Conservation (phyloP, 2,888 invertebrate species). For the Mimas tiliae region DNA sequence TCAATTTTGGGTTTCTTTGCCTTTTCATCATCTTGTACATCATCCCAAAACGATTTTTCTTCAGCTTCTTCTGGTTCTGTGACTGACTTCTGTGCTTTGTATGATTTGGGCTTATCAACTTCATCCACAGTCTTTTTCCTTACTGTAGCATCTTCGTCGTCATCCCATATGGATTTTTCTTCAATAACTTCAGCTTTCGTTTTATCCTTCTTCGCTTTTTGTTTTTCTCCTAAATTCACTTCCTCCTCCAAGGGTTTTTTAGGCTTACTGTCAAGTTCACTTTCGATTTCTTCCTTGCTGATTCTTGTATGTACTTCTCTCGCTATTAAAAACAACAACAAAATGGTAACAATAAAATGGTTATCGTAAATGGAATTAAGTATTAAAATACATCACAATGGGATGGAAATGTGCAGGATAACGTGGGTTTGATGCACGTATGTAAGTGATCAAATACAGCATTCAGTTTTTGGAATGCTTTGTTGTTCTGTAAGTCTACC, state of each 20-base stretch:
- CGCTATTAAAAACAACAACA: slow-evolving; percentile 73
- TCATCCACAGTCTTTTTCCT: slow-evolving; percentile 55
- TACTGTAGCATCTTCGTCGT: slow-evolving; percentile 54
- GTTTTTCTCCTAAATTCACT: slow-evolving; percentile 41
- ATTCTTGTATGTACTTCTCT: slow-evolving; percentile 81
- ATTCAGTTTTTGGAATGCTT: slow-evolving; percentile 79
- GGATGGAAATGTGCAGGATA: slow-evolving; percentile 47
- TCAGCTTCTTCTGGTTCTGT: slow-evolving; percentile 58
- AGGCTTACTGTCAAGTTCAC: slow-evolving; percentile 66
- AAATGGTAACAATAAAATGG: slow-evolving; percentile 55
- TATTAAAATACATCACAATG: slow-evolving; percentile 69
- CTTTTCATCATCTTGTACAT: slow-evolving; percentile 51
- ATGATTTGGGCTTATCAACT: slow-evolving; percentile 44
- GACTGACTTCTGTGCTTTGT: slow-evolving; percentile 49
- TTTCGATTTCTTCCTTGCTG: slow-evolving; percentile 78
- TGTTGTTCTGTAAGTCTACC: slow-evolving; percentile 49
- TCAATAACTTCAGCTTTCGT: slow-evolving; percentile 52
- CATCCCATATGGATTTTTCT: slow-evolving; percentile 66
- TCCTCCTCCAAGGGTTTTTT: slow-evolving; percentile 58
- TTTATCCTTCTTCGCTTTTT: slow-evolving; percentile 55
- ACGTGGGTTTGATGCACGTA: slow-evolving; percentile 39
- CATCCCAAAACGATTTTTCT: slow-evolving; percentile 63
- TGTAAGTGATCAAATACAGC: slow-evolving; percentile 61
- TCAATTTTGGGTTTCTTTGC: slow-evolving; percentile 48
- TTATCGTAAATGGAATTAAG: slow-evolving; percentile 47